Conservation (phyloP, 1,140 invertebrate genomes). For the Oscheius sp. region DNA sequence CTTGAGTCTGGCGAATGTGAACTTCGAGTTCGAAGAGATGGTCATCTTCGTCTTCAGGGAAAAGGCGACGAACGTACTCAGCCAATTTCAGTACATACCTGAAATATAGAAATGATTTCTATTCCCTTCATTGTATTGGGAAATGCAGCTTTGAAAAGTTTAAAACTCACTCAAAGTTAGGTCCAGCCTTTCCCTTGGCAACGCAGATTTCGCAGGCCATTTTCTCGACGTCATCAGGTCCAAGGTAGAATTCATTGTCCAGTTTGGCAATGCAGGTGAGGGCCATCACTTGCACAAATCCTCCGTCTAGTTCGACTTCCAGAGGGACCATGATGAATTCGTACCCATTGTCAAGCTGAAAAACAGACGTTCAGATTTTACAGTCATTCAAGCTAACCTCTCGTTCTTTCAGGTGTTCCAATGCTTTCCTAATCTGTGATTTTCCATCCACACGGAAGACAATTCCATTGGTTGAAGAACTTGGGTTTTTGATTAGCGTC, state of each 20-base stretch:
- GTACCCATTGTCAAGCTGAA: slow-evolving; percentile 32
- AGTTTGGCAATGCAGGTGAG: slow-evolving; percentile 26
- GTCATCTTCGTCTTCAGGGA: slow-evolving; percentile 28
- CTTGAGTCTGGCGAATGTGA: background rate
- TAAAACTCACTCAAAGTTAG: slow-evolving; percentile 32
- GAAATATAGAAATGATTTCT: slow-evolving; percentile 2
- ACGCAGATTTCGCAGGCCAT: slow-evolving; percentile 25
- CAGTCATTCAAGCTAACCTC: background rate
- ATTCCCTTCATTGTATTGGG: too few species aligned
- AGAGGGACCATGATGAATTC: slow-evolving; percentile 19
- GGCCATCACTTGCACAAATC: background rate
- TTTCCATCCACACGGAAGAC: slow-evolving; percentile 31
- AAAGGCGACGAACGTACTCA: slow-evolving; percentile 20
- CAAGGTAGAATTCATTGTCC: slow-evolving; percentile 19
- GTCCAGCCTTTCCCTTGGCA: slow-evolving; percentile 26
- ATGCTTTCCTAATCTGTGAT: slow-evolving; percentile 3
- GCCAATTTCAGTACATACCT: slow-evolving; percentile 33
- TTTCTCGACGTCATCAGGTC: slow-evolving; percentile 18
- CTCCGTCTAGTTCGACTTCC: background rate
- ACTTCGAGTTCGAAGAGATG: slow-evolving; percentile 26
- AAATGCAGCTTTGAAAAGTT: background rate
- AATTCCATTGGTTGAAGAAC: slow-evolving; percentile 17
- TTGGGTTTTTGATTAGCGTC: slow-evolving; percentile 20
- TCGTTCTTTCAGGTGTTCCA: slow-evolving; percentile 22
- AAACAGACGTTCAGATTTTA: background rate